Conservation (phyloP, 2,888 invertebrate species). For the Dryomyza anilis region DNA sequence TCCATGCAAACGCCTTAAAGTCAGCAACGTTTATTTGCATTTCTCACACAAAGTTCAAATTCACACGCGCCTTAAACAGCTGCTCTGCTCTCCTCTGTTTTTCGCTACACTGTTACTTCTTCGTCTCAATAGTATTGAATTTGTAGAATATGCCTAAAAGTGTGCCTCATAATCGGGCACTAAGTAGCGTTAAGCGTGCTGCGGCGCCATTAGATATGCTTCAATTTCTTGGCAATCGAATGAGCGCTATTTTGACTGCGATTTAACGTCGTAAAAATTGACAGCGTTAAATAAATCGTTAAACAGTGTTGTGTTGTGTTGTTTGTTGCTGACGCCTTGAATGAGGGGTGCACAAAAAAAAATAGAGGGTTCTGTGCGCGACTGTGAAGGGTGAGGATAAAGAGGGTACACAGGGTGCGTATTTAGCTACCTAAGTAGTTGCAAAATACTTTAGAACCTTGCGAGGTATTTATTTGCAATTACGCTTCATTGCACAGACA, state of each 20-base stretch:
- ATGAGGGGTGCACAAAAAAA: neutral
- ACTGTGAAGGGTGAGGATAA: too few species aligned
- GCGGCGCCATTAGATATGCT: slow-evolving; percentile 14
- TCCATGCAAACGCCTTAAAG: neutral
- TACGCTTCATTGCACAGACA: slow-evolving; percentile 24
- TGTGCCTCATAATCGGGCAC: neutral
- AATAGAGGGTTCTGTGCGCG: too few species aligned
- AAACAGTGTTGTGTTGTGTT: neutral
- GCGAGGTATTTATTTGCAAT: slow-evolving; percentile 16
- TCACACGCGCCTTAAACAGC: too few species aligned
- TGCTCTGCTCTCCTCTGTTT: too few species aligned
- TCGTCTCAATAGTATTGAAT: neutral
- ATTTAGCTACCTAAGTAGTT: slow-evolving; percentile 26
- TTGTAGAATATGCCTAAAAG: neutral
- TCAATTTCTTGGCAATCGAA: slow-evolving; percentile 13
- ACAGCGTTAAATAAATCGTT: slow-evolving; percentile 22
- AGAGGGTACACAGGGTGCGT: slow-evolving; percentile 1
- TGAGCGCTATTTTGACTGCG: slow-evolving; percentile 12
- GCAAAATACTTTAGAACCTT: slow-evolving; percentile 18
- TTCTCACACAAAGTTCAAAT: too few species aligned
- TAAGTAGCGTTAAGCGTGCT: neutral
- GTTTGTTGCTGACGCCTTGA: neutral
- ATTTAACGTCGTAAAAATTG: slow-evolving; percentile 27
- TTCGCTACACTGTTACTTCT: too few species aligned
- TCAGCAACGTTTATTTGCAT: too few species aligned